Conservation (phyloP, 2,113 vertebrate species). For the Naja naja region DNA sequence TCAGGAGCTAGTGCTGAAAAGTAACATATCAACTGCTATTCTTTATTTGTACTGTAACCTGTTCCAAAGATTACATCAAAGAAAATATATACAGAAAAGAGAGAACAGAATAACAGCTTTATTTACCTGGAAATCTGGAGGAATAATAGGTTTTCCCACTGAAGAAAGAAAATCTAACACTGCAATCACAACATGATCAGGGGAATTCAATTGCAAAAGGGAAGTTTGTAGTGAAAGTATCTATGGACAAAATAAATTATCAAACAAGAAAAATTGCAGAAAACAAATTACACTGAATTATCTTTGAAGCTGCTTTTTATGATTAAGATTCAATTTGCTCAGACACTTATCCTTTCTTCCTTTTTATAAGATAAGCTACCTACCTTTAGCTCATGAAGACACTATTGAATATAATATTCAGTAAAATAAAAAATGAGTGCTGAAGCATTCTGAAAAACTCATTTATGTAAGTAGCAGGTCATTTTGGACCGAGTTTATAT, state of each 20-base stretch:
- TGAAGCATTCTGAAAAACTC: background rate
- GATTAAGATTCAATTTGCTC: background rate
- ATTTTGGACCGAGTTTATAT: background rate
- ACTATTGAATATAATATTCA: background rate
- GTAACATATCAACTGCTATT: background rate
- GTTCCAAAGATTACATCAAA: background rate
- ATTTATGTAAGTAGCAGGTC: background rate
- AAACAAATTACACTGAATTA: background rate
- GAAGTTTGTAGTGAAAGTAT: constrained; percentile 74
- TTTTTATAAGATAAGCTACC: background rate
- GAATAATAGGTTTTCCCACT: constrained; percentile 80
- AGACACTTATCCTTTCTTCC: background rate
- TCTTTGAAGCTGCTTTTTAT: background rate
- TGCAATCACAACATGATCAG: constrained; percentile 76
- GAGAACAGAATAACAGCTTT: background rate
- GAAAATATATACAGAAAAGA: background rate
- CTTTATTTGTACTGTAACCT: background rate
- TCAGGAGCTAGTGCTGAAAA: background rate
- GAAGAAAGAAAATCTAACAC: constrained; percentile 80
- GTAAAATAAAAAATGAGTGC: background rate
- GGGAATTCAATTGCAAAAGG: constrained; percentile 71
- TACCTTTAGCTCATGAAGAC: background rate
- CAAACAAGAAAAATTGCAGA: background rate
- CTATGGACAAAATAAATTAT: constrained; percentile 58
- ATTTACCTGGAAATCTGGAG: constrained; percentile 80